These are phyloP conservation scores for Anolis sagrei DNA, from an alignment of 2,113 vertebrate genomes.

Conservation along the genomic window DNA sequence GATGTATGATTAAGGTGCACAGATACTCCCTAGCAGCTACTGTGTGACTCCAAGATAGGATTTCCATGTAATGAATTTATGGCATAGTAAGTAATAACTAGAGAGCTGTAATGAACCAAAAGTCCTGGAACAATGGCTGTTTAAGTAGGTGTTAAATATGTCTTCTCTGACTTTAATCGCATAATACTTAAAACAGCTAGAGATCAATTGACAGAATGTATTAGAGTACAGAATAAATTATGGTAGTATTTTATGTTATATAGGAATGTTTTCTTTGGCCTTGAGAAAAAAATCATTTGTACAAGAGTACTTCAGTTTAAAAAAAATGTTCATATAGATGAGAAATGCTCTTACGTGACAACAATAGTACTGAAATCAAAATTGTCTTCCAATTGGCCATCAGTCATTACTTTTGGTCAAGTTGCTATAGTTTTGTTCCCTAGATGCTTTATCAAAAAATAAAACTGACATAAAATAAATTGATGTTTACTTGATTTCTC, in stretches of 20 bases:
- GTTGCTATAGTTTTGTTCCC: not conserved
- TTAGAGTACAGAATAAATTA: not conserved
- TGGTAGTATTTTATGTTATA: not conserved
- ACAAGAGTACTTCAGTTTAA: not conserved
- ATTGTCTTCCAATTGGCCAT: not conserved
- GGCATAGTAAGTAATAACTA: not conserved
- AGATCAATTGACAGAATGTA: not conserved
- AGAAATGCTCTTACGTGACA: no score
- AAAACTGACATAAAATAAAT: not conserved
- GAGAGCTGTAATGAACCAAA: conserved; percentile 14
- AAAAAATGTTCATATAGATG: no score
- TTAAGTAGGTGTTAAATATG: conserved; percentile 22
- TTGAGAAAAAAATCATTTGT: not conserved
- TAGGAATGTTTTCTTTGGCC: not conserved
- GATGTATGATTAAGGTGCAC: not conserved
- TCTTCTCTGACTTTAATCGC: conserved; percentile 21
- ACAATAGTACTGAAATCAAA: no score
- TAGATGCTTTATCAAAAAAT: not conserved
- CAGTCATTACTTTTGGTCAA: not conserved
- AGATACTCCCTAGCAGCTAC: not conserved
- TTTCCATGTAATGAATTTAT: conserved; percentile 25
- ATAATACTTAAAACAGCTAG: not conserved
- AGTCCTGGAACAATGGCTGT: not conserved
- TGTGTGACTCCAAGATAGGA: conserved; percentile 31
- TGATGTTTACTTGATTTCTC: no score